A percentile compares a stretch with the other conserved stretches of the same genome.
These are phyloP conservation scores for Junco hyemalis DNA, from an alignment of 2,113 vertebrate species.

Conservation along the genomic window DNA sequence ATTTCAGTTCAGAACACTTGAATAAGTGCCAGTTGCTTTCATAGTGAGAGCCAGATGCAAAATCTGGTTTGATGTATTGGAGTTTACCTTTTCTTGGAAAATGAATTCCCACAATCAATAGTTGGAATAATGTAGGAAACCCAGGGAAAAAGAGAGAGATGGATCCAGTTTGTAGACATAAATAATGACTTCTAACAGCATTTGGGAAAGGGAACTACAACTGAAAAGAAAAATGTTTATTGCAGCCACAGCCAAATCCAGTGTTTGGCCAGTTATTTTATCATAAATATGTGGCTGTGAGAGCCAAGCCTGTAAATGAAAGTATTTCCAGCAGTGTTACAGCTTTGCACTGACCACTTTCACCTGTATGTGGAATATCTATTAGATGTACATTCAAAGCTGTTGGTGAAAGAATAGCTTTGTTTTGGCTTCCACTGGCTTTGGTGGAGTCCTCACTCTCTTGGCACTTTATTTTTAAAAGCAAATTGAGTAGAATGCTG, in stretches of 20 bases:
- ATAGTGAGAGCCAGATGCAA: not conserved
- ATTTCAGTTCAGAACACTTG: not conserved
- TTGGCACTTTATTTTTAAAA: not conserved
- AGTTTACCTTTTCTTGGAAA: not conserved
- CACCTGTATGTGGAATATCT: not conserved
- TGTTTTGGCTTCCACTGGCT: not conserved
- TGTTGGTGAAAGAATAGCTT: not conserved
- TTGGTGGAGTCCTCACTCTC: not conserved
- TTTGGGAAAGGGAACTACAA: not conserved
- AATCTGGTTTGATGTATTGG: not conserved
- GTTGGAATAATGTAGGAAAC: not conserved
- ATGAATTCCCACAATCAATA: not conserved
- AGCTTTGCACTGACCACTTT: not conserved
- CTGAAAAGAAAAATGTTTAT: not conserved
- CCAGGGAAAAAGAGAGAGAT: not conserved
- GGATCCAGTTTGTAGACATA: not conserved
- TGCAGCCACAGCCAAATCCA: not conserved
- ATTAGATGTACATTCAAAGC: not conserved
- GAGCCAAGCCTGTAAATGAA: not conserved
- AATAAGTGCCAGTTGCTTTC: not conserved
- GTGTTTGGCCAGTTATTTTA: constrained; percentile 49
- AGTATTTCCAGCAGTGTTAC: not conserved
- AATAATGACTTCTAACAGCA: not conserved
- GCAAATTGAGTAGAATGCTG: not conserved
- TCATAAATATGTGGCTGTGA: constrained; percentile 55